Evolutionary conservation across 2,797 vertebrate genomes (phyloP).

Genomic region (Rhinoraja longicauda): DNA sequence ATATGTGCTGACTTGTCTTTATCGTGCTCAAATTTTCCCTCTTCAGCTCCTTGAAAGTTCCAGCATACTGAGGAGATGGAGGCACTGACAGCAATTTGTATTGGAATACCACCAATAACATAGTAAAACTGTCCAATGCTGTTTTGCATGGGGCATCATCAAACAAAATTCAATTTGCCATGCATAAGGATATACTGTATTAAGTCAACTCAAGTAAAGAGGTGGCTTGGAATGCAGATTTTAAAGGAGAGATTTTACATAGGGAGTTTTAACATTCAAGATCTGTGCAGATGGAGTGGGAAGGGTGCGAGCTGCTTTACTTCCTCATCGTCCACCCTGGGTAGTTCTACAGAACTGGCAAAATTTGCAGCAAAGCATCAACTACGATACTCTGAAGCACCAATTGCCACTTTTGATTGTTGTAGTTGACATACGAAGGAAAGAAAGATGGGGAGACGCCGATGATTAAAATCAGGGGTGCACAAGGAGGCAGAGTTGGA

Average conservation of each 20-base stretch:
- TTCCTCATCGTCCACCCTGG: no score
- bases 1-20: background rate
- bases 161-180: background rate
- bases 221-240: background rate
- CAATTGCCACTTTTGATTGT: no score
- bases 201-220: background rate
- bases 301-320: no score
- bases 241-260: background rate
- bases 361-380: no score
- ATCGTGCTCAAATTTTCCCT: background rate
- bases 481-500: no score
- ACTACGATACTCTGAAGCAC: no score
- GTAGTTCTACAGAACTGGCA: no score
- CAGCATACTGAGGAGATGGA: background rate
- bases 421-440: no score
- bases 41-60: background rate
- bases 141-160: background rate
- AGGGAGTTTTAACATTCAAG: background rate
- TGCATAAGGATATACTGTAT: no score
- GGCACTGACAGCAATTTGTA: background rate
- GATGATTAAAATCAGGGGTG: no score
- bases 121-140: background rate
- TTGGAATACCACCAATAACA: background rate
- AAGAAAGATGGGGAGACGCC: no score
- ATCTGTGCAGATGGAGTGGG: no score